phyloP scores from a whole-genome alignment of 37 sponge, comb jelly and placozoan species.

The Eunapius fragilis region DNA sequence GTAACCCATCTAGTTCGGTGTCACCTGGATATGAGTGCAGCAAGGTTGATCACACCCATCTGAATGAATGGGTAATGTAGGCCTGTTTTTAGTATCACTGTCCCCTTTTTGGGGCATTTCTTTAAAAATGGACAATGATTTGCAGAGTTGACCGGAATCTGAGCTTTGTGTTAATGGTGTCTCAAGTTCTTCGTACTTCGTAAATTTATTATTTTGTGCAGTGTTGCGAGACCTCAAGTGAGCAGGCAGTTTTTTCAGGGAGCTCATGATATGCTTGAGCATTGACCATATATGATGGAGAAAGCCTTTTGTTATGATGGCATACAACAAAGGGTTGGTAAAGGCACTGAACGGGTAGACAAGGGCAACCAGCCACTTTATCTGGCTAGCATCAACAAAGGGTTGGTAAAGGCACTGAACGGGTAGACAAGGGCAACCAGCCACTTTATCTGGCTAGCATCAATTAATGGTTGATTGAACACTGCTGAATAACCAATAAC shows the following conservation, averaged over 20 bases:
- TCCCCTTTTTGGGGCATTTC: neutral
- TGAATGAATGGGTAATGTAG: neutral
- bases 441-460: too few species aligned
- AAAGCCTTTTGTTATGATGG: conserved; percentile 77
- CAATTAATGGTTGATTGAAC: too few species aligned
- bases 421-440: too few species aligned
- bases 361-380: conserved; percentile 77
- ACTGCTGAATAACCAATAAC: conserved; percentile 62
- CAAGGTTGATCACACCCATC: neutral
- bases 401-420: too few species aligned
- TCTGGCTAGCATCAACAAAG: conserved; percentile 20
- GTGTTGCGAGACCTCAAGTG: neutral
- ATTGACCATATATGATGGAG: conserved; percentile 12
- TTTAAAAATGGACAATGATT: neutral
- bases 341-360: conserved; percentile 85
- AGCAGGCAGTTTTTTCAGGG: conserved; percentile 14
- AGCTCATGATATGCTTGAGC: neutral
- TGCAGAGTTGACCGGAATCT: neutral
- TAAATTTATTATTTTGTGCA: neutral
- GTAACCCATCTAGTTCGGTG: neutral
- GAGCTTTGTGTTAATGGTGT: neutral
- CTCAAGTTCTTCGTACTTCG: neutral
- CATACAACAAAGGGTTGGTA: conserved; percentile 86
- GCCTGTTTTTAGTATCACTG: neutral
- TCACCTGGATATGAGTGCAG: neutral